Evolutionary conservation across 1,140 invertebrate genomes (phyloP), one percentile per base, ranked within the genome.

Genomic region (Drosophila sproati): DNA sequence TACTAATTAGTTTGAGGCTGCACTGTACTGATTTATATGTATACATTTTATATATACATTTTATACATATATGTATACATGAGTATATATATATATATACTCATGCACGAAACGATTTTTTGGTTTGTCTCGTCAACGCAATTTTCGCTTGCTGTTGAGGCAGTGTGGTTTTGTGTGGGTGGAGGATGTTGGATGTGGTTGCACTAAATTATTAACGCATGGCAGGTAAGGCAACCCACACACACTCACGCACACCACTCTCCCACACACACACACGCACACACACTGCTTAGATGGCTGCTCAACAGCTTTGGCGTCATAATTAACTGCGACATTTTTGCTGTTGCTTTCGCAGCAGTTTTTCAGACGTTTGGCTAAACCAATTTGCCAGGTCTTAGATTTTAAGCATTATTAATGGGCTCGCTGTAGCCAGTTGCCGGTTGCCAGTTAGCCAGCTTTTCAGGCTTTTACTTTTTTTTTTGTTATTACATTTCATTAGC

Each of bases 381-480:
- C 82, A 87, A 87, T 87, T 87, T 87, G 83, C 83, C 83, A 82
- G 69, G 83, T 82, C 79, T 87, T 82, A 88, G 78, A 88, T 82
- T 87, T 87, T 87, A 87, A 87, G 83, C 83, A 80, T 89, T 87
- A 87, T 87, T 88, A 80, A 87, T 87, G 67, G 73, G 28, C 47
- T 50, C 63, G 61, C 45, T 69, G 52, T 54, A 39, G 63, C 37
- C 37, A 43, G 28, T 55, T 66, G 63, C 37, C 37, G 32, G 28
- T 55, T 66, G 20, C 48, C 45, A 29, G 54, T 34, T 50, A 51
- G 32, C 43, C 63, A 67, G 57, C 61, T 57, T 51, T 57, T 43
- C 55, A n/a, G 64, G 56, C 56, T 41, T 73, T 73, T 60, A 55
- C 48, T 70, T 74, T 73, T 73, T 0, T 20, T 20, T 20, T 20